Evolutionary conservation across 1,140 invertebrate species (phyloP), one percentile per base, ranked within the genome.

Genomic region (Coptotermes formosanus): DNA sequence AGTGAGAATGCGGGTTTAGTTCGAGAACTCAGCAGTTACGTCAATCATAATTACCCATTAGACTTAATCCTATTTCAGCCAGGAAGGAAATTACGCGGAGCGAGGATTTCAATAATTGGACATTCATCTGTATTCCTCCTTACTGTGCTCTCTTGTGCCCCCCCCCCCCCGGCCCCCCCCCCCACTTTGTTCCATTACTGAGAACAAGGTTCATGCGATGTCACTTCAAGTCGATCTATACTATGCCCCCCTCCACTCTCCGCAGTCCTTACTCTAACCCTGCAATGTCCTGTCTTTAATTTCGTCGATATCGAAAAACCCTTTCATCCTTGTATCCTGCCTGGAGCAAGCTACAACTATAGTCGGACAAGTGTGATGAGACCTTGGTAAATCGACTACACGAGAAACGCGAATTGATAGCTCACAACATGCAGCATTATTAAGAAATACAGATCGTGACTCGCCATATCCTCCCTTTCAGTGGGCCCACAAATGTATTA

Each of bases 321-420:
- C 64, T 75, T 75, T 75, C 64, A n/a, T 75, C 64, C 64, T 75
- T 75, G 64, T 75, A 75, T 75, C 64, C 64, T 75, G 64, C 64
- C n/a, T 30, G 25, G 25, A 75, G 64, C 25, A 6, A 30, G 11
- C 64, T 30, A 55, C 52, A 19, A 7, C n/a, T 75, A 75, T 30
- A 75, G n/a, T 12, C n/a, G 64, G 30, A 75, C n/a, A 75, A 75
- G 25, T 75, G 1, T 75, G 64, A 75, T 2, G 25, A 75, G 45
- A 55, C 14, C 16, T 55, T 4, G 2, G 2, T 55, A 55, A 55
- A 55, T 16, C 11, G 1, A 12, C 45, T 48, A 9, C 9, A 48
- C 7, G 45, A 48, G 45, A 48, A 12, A 16, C 45, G 7, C 11
- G 11, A 0, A 38, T 38, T 38, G 38, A 38, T 38, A 38, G 2